phyloP scores from a whole-genome alignment of 2,888 invertebrate species.

The Hartigia nigra region DNA sequence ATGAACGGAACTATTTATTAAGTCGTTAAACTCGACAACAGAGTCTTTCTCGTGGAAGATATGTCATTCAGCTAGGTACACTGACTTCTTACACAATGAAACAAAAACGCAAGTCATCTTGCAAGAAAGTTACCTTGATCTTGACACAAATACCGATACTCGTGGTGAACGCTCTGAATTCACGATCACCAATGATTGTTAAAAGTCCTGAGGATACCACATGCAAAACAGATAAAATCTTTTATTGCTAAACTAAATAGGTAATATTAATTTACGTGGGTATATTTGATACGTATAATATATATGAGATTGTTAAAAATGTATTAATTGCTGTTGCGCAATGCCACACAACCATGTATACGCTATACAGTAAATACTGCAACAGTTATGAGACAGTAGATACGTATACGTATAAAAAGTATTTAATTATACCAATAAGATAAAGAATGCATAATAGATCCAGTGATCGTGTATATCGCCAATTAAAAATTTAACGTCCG shows the following conservation, averaged over 20 bases:
- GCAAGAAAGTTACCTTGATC: constrained; percentile 8
- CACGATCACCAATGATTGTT: neutral
- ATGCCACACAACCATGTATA: neutral
- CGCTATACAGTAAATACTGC: neutral
- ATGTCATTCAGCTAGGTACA: neutral
- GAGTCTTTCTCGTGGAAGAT: neutral
- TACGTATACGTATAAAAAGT: neutral
- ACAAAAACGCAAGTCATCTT: neutral
- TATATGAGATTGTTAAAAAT: neutral
- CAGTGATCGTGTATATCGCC: neutral
- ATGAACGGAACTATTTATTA: neutral
- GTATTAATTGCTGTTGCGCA: neutral
- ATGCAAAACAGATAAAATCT: too few relatives aligned
- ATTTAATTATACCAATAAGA: neutral
- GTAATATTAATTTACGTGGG: neutral
- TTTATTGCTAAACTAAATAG: too few relatives aligned
- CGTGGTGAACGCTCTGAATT: neutral
- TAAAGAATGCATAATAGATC: neutral
- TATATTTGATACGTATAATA: neutral
- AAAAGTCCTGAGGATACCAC: neutral
- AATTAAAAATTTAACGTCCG: neutral
- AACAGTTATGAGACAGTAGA: neutral
- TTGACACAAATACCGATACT: neutral
- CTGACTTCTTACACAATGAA: neutral
- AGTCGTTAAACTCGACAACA: neutral